phyloP scores from a whole-genome alignment of 2,113 vertebrate species.

The Proteles cristata region DNA sequence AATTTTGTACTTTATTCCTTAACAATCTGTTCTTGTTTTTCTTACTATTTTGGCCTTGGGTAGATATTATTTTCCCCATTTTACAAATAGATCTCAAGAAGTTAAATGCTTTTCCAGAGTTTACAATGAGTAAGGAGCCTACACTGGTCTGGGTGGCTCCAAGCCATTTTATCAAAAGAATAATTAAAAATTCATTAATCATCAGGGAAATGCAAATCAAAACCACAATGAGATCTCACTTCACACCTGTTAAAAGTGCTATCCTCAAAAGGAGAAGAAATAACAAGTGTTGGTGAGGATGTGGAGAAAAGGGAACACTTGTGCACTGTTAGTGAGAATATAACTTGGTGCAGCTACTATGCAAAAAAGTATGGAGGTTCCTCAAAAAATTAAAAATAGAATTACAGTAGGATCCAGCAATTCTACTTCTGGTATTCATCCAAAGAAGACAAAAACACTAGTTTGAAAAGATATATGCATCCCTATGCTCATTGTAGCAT shows the following conservation, averaged over 20 bases:
- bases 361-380: background rate
- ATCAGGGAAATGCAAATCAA: background rate
- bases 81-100: background rate
- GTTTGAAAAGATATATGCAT: background rate
- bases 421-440: background rate
- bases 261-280: background rate
- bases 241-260: background rate
- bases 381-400: background rate
- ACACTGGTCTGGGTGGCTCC: background rate
- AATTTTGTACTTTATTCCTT: background rate
- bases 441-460: background rate
- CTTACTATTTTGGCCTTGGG: background rate
- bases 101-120: background rate
- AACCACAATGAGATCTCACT: background rate
- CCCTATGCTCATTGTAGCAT: background rate
- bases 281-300: background rate
- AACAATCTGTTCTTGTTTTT: background rate
- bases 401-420: background rate
- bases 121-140: background rate
- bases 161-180: slow-evolving; percentile 5
- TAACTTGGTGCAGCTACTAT: background rate
- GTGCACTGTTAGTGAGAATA: background rate
- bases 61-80: background rate
- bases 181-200: background rate
- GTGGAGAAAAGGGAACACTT: background rate